Evolutionary conservation across 2,797 vertebrate species (phyloP), one percentile per base, ranked within the genome.

Genomic region (Meriones psammophilus): DNA sequence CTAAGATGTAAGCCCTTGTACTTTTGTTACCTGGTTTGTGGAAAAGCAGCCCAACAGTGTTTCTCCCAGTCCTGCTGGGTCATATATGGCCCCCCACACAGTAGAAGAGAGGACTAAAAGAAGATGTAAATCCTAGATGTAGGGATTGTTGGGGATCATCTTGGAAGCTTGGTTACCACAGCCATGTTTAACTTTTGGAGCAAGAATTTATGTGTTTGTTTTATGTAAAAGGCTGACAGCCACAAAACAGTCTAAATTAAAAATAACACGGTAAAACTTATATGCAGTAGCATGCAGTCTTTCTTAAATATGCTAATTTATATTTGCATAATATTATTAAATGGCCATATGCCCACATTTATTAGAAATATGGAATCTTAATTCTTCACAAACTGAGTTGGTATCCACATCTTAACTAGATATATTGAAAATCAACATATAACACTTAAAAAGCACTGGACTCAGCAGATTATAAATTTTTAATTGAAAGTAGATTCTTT

Each of bases 191-290:
- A 84, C 80, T 77, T 92, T 86, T 76, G 17, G 89, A 95, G 24
- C 9, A 85, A 78, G 42, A 83, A 85, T 84, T 93, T 68, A 9
- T 85, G 46, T 85, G 46, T 90, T 26, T 42, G 92, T 80, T 95
- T 88, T 85, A 64, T 28, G 22, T 94, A 80, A 87, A 9, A 84
- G 9, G 28, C 3, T 14, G 73, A 58, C 46, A 79, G 74, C 15
- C 33, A 89, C 42, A 81, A 18, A 95, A 39, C 18, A 92, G n/a
- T 91, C 54, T 87, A 26, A 92, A 84, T 89, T 92, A 66, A 96
- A 94, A 91, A 73, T 79, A 89, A 93, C 91, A 84, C 87, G 50
- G 79, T 22, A 64, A 91, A 81, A 46, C 12, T 81, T 88, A 39
- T 36, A 36, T 79, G 8, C 66, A 91, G 81, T 89, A 68, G 7